Evolutionary conservation across 2,797 vertebrate species (phyloP), one percentile per base, ranked within the genome.

Genomic region (Brotula barbata): DNA sequence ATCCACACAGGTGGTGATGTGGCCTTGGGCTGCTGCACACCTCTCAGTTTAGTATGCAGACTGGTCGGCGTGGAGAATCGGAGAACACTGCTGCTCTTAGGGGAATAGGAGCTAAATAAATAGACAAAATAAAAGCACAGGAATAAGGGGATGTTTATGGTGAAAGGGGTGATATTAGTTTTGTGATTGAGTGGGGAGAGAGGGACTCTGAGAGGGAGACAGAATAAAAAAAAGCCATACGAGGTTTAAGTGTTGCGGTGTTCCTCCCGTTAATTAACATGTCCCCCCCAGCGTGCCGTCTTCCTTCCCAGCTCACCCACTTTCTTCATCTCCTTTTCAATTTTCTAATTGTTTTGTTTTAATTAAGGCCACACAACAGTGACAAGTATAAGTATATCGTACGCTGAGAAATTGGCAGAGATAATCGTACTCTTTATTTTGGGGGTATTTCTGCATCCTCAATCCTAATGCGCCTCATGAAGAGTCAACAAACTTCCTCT

Each of bases 271-370:
- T 89, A 90, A 89, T 90, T 87, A 89, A 85, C 75, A 71, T 68
- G 67, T 83, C 78, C 79, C 78, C 79, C 65, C 66, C 40, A 40
- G 73, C 65, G 79, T 45, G 48, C 37, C 4, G 20, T 73, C 64
- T 75, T 58, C 50, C 75, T 75, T 80, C 61, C 77, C 69, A 33
- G 68, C 77, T 88, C 79, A 64, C 75, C 74, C 72, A 80, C 63
- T 70, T 87, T 65, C 64, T 67, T 78, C 77, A 71, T 80, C 79
- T 85, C 61, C 63, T 85, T 89, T 90, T 87, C 78, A 81, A 86
- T 91, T 88, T 91, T 86, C 72, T 85, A 90, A 92, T 87, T 84
- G 86, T 84, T 74, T 81, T 71, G 77, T 89, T 92, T 91, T 91
- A 92, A 92, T 92, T 91, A 90, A 90, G 90, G 77, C 86, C 77